Base-by-base conservation (phyloP, 2,113 vertebrate genomes). In the Callocephalon fimbriatum region DNA sequence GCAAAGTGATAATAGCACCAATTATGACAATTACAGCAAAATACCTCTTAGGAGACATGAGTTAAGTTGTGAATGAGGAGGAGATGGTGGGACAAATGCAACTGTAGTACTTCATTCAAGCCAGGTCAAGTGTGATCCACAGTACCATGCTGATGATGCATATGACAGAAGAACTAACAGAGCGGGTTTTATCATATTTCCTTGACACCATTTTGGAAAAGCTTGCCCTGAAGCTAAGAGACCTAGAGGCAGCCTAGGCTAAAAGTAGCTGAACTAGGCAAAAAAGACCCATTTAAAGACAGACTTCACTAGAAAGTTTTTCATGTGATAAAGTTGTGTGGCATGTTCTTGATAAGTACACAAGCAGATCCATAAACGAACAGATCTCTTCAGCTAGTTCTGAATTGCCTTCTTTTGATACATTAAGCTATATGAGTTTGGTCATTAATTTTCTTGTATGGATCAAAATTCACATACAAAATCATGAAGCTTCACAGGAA, bases 361-460 rank as follows among this genome's bases (percentile, higher is more conserved):
- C 16, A 32, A 53, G 59, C 25, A 82, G 54, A 82, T 44, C 9
- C 20, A 58, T 62, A 67, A 84, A 56, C 7, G 6, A 76, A 42
- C 42, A 15, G 20, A 51, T 61, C 21, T 75, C 38, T 85, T 89
- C 65, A 85, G n/a, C 47, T 90, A 54, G 32, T 67, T 62, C 71
- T 83, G 88, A 88, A 56, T 62, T 83, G 51, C 38, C 20, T 86
- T 80, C 35, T 86, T 90, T 89, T 97, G 84, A 53, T 95, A 88
- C 65, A 75, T 95, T 92, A 90, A 87, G 65, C 63, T 85, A n/a
- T 95, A 95, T 18, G 63, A 94, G 17, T 14, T 31, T 31, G 75
- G 84, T 75, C 23, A 78, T 78, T 96, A 96, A 89, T 95, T 97
- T 96, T 94, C 67, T 95, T 70, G 16, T 84, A 48, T 59, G 90